A percentile compares a stretch with the other conserved stretches of the same genome.
Conservation (phyloP, 1,140 invertebrate genomes). For the Plodia interpunctella region DNA sequence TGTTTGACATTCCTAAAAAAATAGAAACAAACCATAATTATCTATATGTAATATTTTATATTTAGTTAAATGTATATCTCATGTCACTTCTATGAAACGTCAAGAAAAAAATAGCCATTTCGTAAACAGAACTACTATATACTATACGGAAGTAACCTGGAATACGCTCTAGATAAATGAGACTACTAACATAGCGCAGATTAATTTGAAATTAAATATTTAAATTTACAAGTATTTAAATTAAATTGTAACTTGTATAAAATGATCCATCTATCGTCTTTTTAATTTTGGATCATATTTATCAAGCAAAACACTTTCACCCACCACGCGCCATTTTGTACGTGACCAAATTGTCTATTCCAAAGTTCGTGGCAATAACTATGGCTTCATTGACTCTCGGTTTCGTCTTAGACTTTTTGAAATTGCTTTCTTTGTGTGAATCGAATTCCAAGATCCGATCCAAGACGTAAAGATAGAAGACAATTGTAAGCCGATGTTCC, state of each 20-base stretch:
- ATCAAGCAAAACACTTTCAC: constrained; percentile 32
- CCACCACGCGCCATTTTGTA: constrained; percentile 26
- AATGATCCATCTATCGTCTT: background rate
- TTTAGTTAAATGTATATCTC: too few relatives aligned
- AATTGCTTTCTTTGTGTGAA: constrained; percentile 51
- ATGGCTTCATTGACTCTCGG: constrained; percentile 43
- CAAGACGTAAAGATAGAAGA: constrained; percentile 40
- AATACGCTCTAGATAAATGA: too few relatives aligned
- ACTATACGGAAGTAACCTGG: too few relatives aligned
- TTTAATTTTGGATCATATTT: background rate
- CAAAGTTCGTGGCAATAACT: constrained; percentile 31
- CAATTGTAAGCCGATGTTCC: constrained; percentile 18
- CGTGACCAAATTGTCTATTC: constrained; percentile 26
- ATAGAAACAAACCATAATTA: too few relatives aligned
- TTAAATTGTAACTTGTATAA: background rate
- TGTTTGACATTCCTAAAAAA: too few relatives aligned
- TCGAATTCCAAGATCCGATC: constrained; percentile 37
- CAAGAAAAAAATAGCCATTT: too few relatives aligned
- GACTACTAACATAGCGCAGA: too few relatives aligned
- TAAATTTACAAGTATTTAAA: too few relatives aligned
- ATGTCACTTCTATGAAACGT: too few relatives aligned
- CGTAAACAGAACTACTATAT: too few relatives aligned
- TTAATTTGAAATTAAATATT: too few relatives aligned
- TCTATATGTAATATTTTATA: too few relatives aligned
- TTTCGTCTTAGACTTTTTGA: constrained; percentile 50